Evolutionary conservation across 1,140 invertebrate genomes (phyloP).

Genomic region (Campoletis sonorensis): DNA sequence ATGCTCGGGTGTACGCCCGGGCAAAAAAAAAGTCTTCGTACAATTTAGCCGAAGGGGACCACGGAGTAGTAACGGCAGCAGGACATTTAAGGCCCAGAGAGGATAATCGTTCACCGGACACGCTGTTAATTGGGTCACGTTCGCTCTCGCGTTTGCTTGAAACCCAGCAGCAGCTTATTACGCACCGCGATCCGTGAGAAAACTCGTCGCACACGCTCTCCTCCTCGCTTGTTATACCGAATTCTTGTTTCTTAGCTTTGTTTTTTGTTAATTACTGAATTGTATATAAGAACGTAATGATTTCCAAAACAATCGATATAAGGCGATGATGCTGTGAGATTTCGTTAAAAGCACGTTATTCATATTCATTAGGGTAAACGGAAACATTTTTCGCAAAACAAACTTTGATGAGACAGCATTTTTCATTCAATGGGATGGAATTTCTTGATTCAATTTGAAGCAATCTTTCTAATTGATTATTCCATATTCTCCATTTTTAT

Average conservation of each 20-base stretch:
- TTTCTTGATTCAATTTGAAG: too few species aligned
- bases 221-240: slow-evolving; percentile 18
- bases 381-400: too few species aligned
- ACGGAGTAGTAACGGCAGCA: neutral
- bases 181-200: slow-evolving; percentile 31
- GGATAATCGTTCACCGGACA: slow-evolving; percentile 43
- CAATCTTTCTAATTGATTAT: too few species aligned
- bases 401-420: too few species aligned
- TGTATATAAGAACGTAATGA: too few species aligned
- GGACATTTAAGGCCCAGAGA: slow-evolving; percentile 42
- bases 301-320: too few species aligned
- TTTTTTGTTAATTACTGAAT: neutral
- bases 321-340: too few species aligned
- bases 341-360: too few species aligned
- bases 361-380: too few species aligned
- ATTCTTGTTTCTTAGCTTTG: slow-evolving; percentile 11
- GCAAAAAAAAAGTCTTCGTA: neutral
- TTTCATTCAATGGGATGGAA: too few species aligned
- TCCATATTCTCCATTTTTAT: too few species aligned
- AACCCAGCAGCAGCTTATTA: slow-evolving; percentile 11
- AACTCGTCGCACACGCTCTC: slow-evolving; percentile 24
- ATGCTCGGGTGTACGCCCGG: slow-evolving; percentile 13
- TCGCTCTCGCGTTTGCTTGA: slow-evolving; percentile 12
- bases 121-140: slow-evolving; percentile 46
- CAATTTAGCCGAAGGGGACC: neutral